Percentiles rank a stretch among this genome's conserved stretches.
Evolutionary conservation across 2,888 invertebrate species (phyloP).

Genomic region (Nowickia ferox): DNA sequence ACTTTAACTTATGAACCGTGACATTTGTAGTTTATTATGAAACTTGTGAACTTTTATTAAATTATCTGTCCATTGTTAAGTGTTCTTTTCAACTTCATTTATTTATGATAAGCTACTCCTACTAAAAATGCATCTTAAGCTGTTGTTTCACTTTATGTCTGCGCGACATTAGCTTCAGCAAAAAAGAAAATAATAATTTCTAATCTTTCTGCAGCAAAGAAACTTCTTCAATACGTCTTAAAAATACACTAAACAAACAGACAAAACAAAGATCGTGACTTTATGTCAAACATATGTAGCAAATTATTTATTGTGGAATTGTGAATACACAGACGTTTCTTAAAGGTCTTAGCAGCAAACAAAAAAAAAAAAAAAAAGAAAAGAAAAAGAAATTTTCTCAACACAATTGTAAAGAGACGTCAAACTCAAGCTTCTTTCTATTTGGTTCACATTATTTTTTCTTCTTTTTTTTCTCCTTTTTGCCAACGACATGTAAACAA

Average conservation of each 20-base stretch:
- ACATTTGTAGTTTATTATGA: conserved; percentile 23
- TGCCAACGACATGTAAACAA: conserved; percentile 41
- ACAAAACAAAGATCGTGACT: conserved; percentile 66
- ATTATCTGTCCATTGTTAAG: conserved; percentile 51
- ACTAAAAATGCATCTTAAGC: conserved; percentile 54
- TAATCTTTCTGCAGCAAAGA: conserved; percentile 8
- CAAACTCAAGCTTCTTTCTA: conserved; percentile 48
- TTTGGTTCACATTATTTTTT: conserved; percentile 36
- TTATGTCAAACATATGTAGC: conserved; percentile 63
- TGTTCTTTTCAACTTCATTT: conserved; percentile 46
- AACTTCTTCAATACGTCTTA: conserved; percentile 24
- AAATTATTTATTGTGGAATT: conserved; percentile 67
- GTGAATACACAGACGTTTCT: neutral
- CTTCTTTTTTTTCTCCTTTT: neutral
- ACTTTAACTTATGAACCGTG: conserved; percentile 18
- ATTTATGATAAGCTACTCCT: conserved; percentile 65
- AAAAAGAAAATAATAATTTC: conserved; percentile 16
- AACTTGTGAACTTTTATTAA: conserved; percentile 35
- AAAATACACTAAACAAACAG: neutral
- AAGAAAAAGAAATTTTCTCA: conserved; percentile 45
- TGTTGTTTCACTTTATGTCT: conserved; percentile 44
- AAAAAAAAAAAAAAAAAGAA: conserved; percentile 1
- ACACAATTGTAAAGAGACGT: conserved; percentile 51
- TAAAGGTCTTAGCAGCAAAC: conserved; percentile 6
- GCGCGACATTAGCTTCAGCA: neutral